Conservation (phyloP, 2,797 vertebrate species). For the Acestrorhynchus altus region DNA sequence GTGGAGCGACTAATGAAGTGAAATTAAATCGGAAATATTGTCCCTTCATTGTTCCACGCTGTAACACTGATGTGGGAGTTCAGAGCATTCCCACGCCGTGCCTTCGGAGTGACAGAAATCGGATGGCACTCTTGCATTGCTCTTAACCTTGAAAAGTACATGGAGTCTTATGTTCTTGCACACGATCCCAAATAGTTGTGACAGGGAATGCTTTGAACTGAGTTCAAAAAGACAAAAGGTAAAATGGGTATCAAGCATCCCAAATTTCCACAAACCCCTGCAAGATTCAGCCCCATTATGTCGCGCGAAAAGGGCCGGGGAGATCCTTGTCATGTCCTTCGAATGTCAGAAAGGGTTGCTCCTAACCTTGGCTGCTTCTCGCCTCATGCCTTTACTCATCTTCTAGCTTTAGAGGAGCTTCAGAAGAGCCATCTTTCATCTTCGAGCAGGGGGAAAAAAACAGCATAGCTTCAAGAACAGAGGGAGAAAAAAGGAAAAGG, state of each 20-base stretch:
- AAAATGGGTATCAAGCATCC: neutral
- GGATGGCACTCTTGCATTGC: neutral
- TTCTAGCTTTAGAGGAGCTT: slow-evolving; percentile 6
- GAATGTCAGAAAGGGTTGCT: neutral
- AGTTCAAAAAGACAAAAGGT: neutral
- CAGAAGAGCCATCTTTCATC: slow-evolving; percentile 2
- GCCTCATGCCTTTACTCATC: neutral
- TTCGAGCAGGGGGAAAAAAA: neutral
- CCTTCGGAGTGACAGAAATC: slow-evolving; percentile 10
- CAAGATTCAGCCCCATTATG: neutral
- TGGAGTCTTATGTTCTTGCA: neutral
- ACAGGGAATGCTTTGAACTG: neutral
- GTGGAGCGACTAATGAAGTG: slow-evolving; percentile 48
- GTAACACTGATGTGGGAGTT: slow-evolving; percentile 38
- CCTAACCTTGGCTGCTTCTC: neutral
- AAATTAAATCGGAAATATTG: slow-evolving; percentile 54
- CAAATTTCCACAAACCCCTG: neutral
- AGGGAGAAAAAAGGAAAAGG: neutral
- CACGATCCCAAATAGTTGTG: neutral
- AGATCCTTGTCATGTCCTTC: neutral
- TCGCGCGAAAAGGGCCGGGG: neutral
- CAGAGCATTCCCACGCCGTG: slow-evolving; percentile 2
- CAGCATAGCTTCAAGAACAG: slow-evolving; percentile 8
- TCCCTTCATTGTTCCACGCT: slow-evolving; percentile 38
- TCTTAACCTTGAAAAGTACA: neutral